Evolutionary conservation across 2,888 invertebrate genomes (phyloP), one percentile per base, ranked within the genome.

Genomic region (Nesidiocoris tenuis): DNA sequence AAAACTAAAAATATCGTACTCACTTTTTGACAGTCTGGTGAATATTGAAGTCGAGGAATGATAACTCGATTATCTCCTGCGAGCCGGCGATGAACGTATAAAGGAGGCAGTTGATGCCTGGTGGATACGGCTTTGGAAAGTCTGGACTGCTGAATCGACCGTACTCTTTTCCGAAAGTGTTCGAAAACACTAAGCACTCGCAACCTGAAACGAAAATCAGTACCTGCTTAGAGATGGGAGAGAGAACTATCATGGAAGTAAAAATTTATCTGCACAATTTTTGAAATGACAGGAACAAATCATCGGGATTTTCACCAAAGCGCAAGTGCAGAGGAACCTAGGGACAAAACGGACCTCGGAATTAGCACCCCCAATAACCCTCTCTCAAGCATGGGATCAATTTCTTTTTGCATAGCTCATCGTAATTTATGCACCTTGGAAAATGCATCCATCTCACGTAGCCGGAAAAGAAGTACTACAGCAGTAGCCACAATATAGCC

Each of bases 101-200:
- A 74, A 94, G 88, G 68, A 94, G 88, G 83, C 95, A 95, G 86
- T 91, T 89, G 83, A 92, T 87, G 82, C 89, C 88, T 76, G 88
- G 83, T 5, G 90, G 90, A 84, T 93, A 93, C 76, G 89, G 88
- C 78, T 88, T 88, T 1, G 94, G 94, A 84, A 90, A 93, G 85
- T 93, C 91, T 18, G 94, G 94, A 81, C 93, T 93, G 82, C 89
- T 91, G 86, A 94, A 94, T 64, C 88, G 88, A 79, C 93, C 94
- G 80, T 89, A 89, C 82, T 90, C 90, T 84, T 90, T 91, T 81
- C 91, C 90, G 83, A 90, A 91, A 78, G 91, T 90, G 80, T 90
- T 91, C 81, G 92, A 91, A 86, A 90, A 94, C 78, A 90, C 88
- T 81, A 94, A 86, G 84, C 95, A 95, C 82, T 91, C 88, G 84